These are phyloP conservation scores for Lissonota sp. DNA, from an alignment of 2,888 invertebrate genomes.

Conservation along the genomic window DNA sequence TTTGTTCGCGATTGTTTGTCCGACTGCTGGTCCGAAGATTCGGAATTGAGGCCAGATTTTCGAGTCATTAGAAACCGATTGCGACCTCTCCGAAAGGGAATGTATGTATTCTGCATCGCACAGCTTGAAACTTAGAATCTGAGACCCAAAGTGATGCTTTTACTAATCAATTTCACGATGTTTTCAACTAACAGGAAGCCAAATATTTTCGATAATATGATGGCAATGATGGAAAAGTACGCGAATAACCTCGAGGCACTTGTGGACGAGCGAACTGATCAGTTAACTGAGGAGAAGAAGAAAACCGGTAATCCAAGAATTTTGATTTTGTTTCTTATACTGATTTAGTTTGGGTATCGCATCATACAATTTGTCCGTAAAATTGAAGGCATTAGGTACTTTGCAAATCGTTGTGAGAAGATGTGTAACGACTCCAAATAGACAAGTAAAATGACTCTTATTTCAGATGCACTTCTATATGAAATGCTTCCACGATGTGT, in stretches of 20 bases:
- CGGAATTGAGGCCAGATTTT: too few species aligned
- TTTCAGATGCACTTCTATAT: conserved; percentile 91
- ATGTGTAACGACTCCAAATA: conserved; percentile 14
- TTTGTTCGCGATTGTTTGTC: too few species aligned
- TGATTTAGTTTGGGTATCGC: background rate
- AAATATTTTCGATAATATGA: conserved; percentile 99
- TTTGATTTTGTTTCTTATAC: background rate
- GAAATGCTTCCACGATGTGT: conserved; percentile 96
- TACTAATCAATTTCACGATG: background rate
- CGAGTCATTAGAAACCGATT: too few species aligned
- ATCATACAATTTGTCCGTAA: too few species aligned
- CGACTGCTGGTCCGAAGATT: too few species aligned
- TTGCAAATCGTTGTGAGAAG: background rate
- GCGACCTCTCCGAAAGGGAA: too few species aligned
- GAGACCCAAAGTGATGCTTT: background rate
- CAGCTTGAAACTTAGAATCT: conserved; percentile 4
- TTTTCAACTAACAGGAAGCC: conserved; percentile 88
- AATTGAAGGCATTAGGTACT: too few species aligned
- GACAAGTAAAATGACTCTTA: background rate
- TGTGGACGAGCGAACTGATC: conserved; percentile 97
- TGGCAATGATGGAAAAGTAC: conserved; percentile 99
- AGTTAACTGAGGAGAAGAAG: conserved; percentile 97
- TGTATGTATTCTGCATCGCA: too few species aligned
- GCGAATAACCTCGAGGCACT: conserved; percentile 97
- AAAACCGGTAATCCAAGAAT: conserved; percentile 88